Percentiles rank a stretch among this genome's conserved stretches.
phyloP scores from a whole-genome alignment of 2,113 vertebrate genomes.

The Oenanthe melanoleuca region DNA sequence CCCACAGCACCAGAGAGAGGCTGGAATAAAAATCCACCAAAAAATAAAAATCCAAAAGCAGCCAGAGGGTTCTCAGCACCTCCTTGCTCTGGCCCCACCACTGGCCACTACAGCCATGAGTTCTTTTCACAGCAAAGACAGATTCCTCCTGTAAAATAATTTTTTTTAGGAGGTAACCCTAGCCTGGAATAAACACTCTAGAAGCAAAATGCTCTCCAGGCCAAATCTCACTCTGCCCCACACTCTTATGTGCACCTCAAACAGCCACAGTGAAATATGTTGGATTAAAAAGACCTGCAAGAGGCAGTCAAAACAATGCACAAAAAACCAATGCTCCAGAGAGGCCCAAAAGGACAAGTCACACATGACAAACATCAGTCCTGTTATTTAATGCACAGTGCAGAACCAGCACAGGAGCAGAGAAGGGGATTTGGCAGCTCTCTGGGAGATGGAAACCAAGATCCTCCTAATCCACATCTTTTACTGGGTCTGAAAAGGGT shows the following conservation, averaged over 20 bases:
- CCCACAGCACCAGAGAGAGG: accelerated
- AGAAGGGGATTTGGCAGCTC: constrained; percentile 16
- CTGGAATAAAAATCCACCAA: not conserved
- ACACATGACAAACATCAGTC: not conserved
- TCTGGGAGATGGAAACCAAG: constrained; percentile 14
- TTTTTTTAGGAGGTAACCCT: not conserved
- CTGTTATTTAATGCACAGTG: not conserved
- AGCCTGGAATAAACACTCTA: not conserved
- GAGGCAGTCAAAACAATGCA: not conserved
- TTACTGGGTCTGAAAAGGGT: not conserved
- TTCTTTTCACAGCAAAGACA: not conserved
- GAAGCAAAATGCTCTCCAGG: not conserved
- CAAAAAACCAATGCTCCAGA: too few species aligned
- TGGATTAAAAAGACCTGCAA: not conserved
- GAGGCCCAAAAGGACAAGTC: not conserved
- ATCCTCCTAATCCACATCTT: constrained; percentile 6
- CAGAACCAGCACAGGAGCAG: not conserved
- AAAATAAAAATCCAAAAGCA: not conserved
- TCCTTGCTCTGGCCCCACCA: not conserved
- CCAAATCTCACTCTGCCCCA: not conserved
- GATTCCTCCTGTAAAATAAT: not conserved
- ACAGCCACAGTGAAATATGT: not conserved
- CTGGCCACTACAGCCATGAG: not conserved
- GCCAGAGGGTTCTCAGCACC: not conserved
- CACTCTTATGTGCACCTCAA: accelerated